Conservation (phyloP, 2,888 invertebrate genomes). For the Lamellibrachia columna region DNA sequence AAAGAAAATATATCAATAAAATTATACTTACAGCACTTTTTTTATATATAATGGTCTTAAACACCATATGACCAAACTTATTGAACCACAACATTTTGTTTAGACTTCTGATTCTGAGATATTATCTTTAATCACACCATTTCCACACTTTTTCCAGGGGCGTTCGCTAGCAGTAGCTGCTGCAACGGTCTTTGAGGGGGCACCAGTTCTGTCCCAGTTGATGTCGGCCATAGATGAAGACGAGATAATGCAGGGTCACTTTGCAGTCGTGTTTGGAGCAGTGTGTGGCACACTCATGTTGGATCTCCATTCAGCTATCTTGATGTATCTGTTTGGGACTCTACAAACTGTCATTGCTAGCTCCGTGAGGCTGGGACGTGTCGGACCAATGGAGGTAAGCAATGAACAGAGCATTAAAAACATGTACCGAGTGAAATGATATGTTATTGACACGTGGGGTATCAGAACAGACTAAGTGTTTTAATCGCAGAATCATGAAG, state of each 20-base stretch:
- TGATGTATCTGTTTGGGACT: slow-evolving; percentile 44
- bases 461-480: too few species aligned
- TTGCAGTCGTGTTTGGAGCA: slow-evolving; percentile 48
- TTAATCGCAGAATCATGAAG: too few species aligned
- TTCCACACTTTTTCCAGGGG: not conserved
- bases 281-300: slow-evolving; percentile 45
- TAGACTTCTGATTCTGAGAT: too few species aligned
- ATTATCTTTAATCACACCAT: too few species aligned
- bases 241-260: slow-evolving; percentile 40
- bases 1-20: not conserved
- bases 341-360: slow-evolving; percentile 46
- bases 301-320: slow-evolving; percentile 38
- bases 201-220: not conserved
- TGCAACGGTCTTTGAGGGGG: not conserved
- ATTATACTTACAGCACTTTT: not conserved
- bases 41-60: not conserved
- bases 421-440: too few species aligned
- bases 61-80: not conserved
- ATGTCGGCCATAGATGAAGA: not conserved
- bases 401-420: too few species aligned
- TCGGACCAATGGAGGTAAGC: slow-evolving; percentile 51
- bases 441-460: too few species aligned
- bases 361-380: slow-evolving; percentile 48
- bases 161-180: not conserved
- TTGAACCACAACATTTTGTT: too few species aligned